phyloP scores from a whole-genome alignment of 2,113 vertebrate species.

The Heterotis niloticus region DNA sequence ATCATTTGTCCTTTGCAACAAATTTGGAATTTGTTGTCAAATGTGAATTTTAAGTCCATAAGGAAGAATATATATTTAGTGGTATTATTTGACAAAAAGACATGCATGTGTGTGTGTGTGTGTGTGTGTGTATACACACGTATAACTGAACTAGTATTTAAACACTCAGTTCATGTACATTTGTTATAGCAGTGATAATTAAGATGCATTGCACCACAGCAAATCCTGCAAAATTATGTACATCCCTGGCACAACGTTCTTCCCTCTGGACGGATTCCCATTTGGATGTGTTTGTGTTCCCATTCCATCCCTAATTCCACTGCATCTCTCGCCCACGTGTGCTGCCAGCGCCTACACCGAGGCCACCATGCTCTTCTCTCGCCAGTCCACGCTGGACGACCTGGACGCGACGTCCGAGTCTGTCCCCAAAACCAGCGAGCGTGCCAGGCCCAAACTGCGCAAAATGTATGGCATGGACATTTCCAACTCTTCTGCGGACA shows the following conservation, averaged over 20 bases:
- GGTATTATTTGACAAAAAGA: not conserved
- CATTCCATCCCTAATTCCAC: constrained; percentile 30
- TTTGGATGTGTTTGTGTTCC: not conserved
- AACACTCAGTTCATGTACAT: not conserved
- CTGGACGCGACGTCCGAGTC: constrained; percentile 85
- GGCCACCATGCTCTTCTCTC: constrained; percentile 94
- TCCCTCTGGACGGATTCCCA: not conserved
- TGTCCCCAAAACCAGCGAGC: constrained; percentile 97
- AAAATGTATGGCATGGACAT: constrained; percentile 91
- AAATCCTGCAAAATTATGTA: too few species aligned
- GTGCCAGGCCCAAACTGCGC: constrained; percentile 87
- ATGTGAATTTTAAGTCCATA: not conserved
- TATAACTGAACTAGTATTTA: not conserved
- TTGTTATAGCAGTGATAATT: not conserved
- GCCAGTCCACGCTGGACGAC: constrained; percentile 97
- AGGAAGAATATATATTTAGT: not conserved
- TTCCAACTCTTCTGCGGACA: constrained; percentile 91
- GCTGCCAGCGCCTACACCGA: constrained; percentile 90
- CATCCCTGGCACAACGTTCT: not conserved
- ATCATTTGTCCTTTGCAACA: not conserved
- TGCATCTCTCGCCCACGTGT: constrained; percentile 65
- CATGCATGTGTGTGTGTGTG: not conserved
- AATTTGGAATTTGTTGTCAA: not conserved
- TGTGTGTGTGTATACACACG: too few species aligned
- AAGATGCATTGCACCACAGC: not conserved